phyloP scores from a whole-genome alignment of 2,797 vertebrate genomes.

The Glyptemys insculpta region DNA sequence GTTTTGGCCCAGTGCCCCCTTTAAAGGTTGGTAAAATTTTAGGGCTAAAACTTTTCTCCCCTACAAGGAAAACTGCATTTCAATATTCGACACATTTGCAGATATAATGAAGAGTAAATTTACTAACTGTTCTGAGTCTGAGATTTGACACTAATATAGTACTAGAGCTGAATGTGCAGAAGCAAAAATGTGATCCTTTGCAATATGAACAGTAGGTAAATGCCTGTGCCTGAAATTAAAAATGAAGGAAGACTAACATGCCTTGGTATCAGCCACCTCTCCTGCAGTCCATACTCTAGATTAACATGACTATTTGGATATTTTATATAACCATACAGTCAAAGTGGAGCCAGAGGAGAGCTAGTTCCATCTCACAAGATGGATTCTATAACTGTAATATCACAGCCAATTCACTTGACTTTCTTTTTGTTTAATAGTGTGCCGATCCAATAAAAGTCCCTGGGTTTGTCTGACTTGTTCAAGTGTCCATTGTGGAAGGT shows the following conservation, averaged over 20 bases:
- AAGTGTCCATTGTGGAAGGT: conserved; percentile 98
- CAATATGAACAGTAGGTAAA: background rate
- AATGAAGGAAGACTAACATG: background rate
- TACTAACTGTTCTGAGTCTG: no score
- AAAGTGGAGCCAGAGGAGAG: background rate
- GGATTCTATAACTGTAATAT: background rate
- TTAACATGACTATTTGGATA: background rate
- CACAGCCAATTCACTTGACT: background rate
- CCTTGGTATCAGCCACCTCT: background rate
- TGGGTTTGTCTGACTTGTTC: conserved; percentile 98
- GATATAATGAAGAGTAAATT: no score
- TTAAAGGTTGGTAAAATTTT: background rate
- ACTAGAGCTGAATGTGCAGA: no score
- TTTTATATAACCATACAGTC: background rate
- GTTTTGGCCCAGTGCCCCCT: background rate
- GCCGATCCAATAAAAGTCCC: conserved; percentile 98
- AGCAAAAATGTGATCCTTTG: background rate
- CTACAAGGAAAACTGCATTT: background rate
- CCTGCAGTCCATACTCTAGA: background rate
- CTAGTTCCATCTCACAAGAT: background rate
- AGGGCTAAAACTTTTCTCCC: background rate
- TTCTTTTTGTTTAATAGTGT: conserved; percentile 84
- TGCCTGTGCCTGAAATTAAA: background rate
- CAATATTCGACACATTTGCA: no score
- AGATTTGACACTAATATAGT: no score